Evolutionary conservation across 2,888 invertebrate species (phyloP), one percentile per base, ranked within the genome.

Genomic region (Acleris emargana): DNA sequence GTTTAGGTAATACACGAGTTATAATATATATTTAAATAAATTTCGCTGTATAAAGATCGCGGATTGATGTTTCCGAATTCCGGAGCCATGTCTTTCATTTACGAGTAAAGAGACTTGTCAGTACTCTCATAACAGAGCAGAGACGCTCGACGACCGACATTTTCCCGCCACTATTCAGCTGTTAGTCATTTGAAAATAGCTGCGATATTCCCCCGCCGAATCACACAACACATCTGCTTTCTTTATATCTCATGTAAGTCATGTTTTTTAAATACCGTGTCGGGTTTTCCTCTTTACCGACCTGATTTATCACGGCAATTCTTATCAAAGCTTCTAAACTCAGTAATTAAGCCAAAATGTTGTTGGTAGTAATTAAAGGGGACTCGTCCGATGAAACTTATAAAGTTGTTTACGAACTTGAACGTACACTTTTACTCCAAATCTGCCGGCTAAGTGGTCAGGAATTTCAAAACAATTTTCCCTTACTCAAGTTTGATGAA

Each of bases 361-460:
- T 73, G 76, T 81, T 80, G 76, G 76, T 68, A 73, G 71, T 82
- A 86, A 85, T 86, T 83, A 76, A 78, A 85, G 76, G 78, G 78
- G 79, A 79, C 81, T 75, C 78, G 74, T 75, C 75, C 72, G 67
- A 76, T 77, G 76, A 77, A 79, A 75, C 71, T 74, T 73, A 53
- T 68, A 69, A 75, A 79, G 74, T 83, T 79, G 75, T 79, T 79
- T 71, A 68, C 63, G 62, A 82, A 83, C 76, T 64, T 60, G 20
- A 45, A 43, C 52, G 51, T 61, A 58, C 43, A 54, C 45, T 66
- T 60, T 57, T 47, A 25, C 38, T 70, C 72, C 55, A 64, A 71
- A 72, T 70, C 70, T 69, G 68, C 61, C 55, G 57, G 53, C 61
- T 67, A 67, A 69, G 68, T 69, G 67, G 68, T 67, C 64, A 71